Evolutionary conservation across 2,113 vertebrate species (phyloP), one percentile per base, ranked within the genome.

Genomic region (Ictalurus furcatus): DNA sequence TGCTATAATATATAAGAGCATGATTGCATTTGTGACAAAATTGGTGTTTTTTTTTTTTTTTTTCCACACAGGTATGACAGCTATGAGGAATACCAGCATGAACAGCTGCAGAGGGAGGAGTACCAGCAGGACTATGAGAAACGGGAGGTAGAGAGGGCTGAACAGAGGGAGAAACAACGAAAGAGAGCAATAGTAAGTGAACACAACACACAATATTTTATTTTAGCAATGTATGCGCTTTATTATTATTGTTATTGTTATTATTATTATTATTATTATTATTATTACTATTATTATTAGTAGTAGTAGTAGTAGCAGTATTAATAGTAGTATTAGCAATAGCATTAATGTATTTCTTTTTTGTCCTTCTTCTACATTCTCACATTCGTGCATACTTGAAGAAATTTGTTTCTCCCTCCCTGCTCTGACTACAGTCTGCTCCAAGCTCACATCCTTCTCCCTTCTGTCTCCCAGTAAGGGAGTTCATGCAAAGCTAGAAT

Each of bases 11-110:
- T 74, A 40, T 88, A 73, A 23, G 19, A 9, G n/a, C 21, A 85
- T 69, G 84, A 89, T 56, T 48, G 73, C 84, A 79, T 85, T 85
- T 61, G 88, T 89, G 83, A 58, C 14, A 34, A 34, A 48, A 30
- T 34, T 8, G 8, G 34, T 88, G 11, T 85, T 23, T 74, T 25
- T 7, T 37, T 37, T 13, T 58, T 23, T 28, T 58, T 34, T 37
- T 52, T 73, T 61, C 28, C 71, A 63, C 12, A 0, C 91, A 96
- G 98, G 96, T 99, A 98, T 92, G 97, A 99, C 97, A 98, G 97
- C 96, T 98, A 98, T 82, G 98, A 99, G 95, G 97, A 99, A 71
- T 97, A 99, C 96, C 97, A 99, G 95, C 97, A 98, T 58, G 97
- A 99, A 94, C 96, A 96, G 94, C 97, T 98, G 95, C 98, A 97